Base-by-base conservation (phyloP, 2,888 invertebrate genomes). In the Amiota communis region DNA sequence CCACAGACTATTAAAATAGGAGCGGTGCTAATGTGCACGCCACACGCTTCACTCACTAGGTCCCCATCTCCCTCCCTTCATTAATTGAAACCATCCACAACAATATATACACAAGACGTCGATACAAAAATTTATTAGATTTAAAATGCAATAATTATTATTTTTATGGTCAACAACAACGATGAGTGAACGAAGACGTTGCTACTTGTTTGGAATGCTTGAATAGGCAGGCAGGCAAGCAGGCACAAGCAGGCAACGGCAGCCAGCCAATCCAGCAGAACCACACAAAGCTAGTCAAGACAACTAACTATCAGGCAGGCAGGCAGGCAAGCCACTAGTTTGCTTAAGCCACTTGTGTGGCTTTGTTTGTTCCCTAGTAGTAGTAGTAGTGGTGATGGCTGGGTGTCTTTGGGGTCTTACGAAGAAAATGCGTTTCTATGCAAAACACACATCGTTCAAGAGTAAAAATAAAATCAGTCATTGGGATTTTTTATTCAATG, bases 121-220 rank as follows among this genome's bases (percentile, higher is more conserved):
- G 80, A 80, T 83, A 82, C 79, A 74, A 72, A 78, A 81, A 84
- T 84, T 86, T 84, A 84, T 86, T 86, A 81, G 83, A 84, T 86
- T 84, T 84, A 83, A 84, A 84, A 84, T 83, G 86, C 85, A 86
- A 84, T 82, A 86, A 84, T 84, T 84, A 84, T 82, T 81, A 78
- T 80, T 85, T 81, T 78, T 81, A 78, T 81, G 83, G 85, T 78
- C 84, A 82, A 78, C 83, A 84, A 83, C 85, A 51, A 51, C 8
- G 53, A 51, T 12, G 53, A 51, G 20, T 20, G 85, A 82, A 85
- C 84, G 80, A 76, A 83, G 75, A 73, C 78, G 64, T 75, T 73
- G 78, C 73, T 72, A 78, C 82, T 65, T 63, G 77, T 69, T 63
- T 76, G 75, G 83, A 81, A 83, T 83, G 79, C 72, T 57, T 76